These are phyloP conservation scores for Capreolus pygargus DNA, from an alignment of 2,113 vertebrate genomes.

Conservation along the genomic window DNA sequence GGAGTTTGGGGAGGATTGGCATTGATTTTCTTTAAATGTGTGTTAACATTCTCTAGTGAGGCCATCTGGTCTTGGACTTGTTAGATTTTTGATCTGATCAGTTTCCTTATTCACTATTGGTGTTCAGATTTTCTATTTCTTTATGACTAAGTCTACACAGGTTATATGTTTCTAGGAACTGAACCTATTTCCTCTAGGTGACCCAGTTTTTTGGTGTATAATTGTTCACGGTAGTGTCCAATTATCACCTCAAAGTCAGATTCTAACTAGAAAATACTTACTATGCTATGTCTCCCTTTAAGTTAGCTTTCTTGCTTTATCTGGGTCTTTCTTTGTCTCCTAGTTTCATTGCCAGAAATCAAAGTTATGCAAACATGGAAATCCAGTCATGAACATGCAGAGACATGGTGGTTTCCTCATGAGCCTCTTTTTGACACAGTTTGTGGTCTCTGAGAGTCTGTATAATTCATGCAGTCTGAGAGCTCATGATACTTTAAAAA, in stretches of 20 bases:
- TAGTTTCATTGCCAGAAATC: background rate
- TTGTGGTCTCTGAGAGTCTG: background rate
- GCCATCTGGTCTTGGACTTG: background rate
- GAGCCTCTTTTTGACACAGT: background rate
- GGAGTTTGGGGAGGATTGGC: background rate
- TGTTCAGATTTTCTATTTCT: background rate
- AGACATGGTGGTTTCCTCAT: background rate
- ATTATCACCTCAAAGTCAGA: background rate
- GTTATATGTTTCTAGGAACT: background rate
- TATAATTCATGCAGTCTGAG: background rate
- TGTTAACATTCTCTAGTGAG: background rate
- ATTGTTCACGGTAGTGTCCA: background rate
- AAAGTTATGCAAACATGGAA: background rate
- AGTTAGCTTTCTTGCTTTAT: background rate
- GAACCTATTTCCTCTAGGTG: background rate
- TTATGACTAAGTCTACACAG: background rate
- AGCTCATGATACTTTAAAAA: background rate
- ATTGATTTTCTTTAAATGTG: background rate
- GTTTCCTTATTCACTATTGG: background rate
- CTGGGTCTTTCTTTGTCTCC: background rate
- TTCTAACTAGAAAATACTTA: background rate
- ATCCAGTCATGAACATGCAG: background rate
- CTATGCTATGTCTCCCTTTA: background rate
- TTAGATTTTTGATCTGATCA: background rate
- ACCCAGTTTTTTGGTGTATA: background rate